These are phyloP conservation scores for Harpegnathos saltator DNA, from an alignment of 1,140 invertebrate species.

Conservation along the genomic window DNA sequence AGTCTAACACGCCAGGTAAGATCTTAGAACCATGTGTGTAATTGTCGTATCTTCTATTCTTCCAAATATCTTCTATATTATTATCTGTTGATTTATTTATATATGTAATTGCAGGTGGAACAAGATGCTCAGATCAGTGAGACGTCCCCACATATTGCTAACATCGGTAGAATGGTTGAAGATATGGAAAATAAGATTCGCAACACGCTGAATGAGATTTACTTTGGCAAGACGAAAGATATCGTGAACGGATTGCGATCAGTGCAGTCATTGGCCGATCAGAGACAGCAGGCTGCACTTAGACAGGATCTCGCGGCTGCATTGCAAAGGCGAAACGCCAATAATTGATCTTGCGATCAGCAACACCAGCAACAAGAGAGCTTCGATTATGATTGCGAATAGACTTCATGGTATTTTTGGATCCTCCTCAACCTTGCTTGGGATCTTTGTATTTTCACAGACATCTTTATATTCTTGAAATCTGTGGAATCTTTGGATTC, in stretches of 20 bases:
- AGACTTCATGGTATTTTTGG: conserved; percentile 51
- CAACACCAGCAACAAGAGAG: conserved; percentile 70
- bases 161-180: conserved; percentile 98
- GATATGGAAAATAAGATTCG: conserved; percentile 99
- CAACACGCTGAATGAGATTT: conserved; percentile 99
- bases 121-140: conserved; percentile 96
- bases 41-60: background rate
- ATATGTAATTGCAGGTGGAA: conserved; percentile 90
- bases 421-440: conserved; percentile 30
- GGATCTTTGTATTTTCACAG: conserved; percentile 51
- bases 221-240: conserved; percentile 99
- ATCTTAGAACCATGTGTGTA: background rate
- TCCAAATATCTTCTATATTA: background rate
- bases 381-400: conserved; percentile 80
- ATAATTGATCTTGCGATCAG: conserved; percentile 83
- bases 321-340: conserved; percentile 91
- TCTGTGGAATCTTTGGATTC: conserved; percentile 19
- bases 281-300: conserved; percentile 93
- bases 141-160: conserved; percentile 98
- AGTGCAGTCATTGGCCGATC: conserved; percentile 93
- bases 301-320: conserved; percentile 94
- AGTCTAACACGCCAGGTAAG: conserved; percentile 97
- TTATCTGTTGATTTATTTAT: background rate
- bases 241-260: conserved; percentile 99
- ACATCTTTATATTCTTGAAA: conserved; percentile 48